These are phyloP conservation scores for Shargacucullia verbasci DNA, from an alignment of 2,888 invertebrate genomes.

Conservation along the genomic window DNA sequence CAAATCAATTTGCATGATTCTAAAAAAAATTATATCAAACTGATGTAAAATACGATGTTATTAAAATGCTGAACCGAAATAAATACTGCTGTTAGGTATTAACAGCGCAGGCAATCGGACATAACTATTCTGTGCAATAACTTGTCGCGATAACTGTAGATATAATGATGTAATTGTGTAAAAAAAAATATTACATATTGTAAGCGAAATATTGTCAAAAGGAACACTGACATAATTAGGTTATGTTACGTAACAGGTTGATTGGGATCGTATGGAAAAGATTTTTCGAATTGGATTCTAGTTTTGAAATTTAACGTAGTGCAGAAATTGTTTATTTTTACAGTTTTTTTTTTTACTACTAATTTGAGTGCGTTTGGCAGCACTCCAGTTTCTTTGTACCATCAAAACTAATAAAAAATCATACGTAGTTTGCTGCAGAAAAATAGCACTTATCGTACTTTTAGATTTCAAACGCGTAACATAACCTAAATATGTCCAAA, in stretches of 20 bases:
- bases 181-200: conserved; percentile 24
- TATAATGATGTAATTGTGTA: conserved; percentile 28
- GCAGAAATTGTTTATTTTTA: no score
- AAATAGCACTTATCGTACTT: no score
- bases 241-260: conserved; percentile 11
- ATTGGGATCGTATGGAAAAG: no score
- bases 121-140: conserved; percentile 57
- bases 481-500: conserved; percentile 14
- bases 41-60: conserved; percentile 2
- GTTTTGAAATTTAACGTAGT: no score
- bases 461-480: conserved; percentile 4
- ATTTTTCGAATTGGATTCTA: no score
- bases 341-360: no score
- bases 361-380: no score
- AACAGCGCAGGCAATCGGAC: conserved; percentile 44
- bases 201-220: conserved; percentile 13
- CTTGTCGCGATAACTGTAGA: conserved; percentile 54
- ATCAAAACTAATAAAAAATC: no score
- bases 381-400: no score
- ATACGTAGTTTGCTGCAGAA: no score
- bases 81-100: conserved; percentile 7
- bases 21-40: no score
- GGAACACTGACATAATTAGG: conserved; percentile 2
- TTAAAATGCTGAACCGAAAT: conserved; percentile 12
- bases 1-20: no score